Conservation (phyloP, 2,888 invertebrate genomes). For the Clanis bilineata region DNA sequence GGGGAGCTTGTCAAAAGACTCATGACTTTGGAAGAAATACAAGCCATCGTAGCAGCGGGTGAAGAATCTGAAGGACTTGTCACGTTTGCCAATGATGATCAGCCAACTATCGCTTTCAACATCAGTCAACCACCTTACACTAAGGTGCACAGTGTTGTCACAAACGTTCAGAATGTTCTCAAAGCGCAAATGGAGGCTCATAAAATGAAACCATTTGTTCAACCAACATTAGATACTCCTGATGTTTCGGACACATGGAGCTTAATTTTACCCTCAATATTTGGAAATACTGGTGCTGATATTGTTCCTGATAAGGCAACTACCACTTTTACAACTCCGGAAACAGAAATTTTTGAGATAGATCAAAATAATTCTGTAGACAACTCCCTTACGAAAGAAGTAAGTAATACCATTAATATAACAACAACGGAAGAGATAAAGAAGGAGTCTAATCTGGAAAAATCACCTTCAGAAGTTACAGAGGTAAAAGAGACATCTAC, state of each 20-base stretch:
- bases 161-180: constrained; percentile 91
- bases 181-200: constrained; percentile 88
- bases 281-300: constrained; percentile 86
- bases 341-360: constrained; percentile 67
- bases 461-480: not conserved
- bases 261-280: constrained; percentile 90
- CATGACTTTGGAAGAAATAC: constrained; percentile 93
- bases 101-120: constrained; percentile 71
- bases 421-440: constrained; percentile 22
- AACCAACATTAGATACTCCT: constrained; percentile 85
- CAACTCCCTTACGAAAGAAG: constrained; percentile 60
- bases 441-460: not conserved
- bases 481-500: constrained; percentile 22
- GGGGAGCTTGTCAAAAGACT: constrained; percentile 91
- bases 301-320: constrained; percentile 80
- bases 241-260: constrained; percentile 91
- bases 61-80: constrained; percentile 85
- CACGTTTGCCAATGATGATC: constrained; percentile 74
- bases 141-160: constrained; percentile 90
- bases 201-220: constrained; percentile 71
- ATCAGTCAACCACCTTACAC: constrained; percentile 83
- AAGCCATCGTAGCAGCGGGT: constrained; percentile 91
- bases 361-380: constrained; percentile 46
- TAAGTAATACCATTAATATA: constrained; percentile 41
- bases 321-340: constrained; percentile 61